These are phyloP conservation scores for Acanthoscelides obtectus DNA, from an alignment of 2,888 invertebrate species.

Conservation along the genomic window DNA sequence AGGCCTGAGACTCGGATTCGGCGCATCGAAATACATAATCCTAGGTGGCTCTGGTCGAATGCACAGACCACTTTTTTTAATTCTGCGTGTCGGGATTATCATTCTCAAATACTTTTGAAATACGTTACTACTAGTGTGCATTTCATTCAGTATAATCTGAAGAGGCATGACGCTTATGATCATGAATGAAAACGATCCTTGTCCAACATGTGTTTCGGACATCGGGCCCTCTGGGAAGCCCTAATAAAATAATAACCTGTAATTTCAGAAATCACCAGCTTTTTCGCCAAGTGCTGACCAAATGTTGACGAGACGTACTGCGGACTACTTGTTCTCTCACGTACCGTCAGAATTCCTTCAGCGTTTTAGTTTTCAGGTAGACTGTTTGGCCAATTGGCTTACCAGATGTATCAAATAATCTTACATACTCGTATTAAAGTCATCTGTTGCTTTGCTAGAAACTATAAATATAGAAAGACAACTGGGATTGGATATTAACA, in stretches of 20 bases:
- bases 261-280: not conserved
- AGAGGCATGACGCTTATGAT: not conserved
- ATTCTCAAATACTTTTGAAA: no score
- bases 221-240: not conserved
- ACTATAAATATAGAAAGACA: no score
- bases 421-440: not conserved
- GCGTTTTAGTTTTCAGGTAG: not conserved
- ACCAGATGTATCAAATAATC: not conserved
- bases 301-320: not conserved
- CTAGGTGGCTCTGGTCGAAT: no score
- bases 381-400: not conserved
- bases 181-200: not conserved
- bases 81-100: no score
- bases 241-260: not conserved
- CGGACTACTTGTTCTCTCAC: not conserved
- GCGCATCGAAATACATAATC: no score
- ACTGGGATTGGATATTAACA: no score
- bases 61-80: no score
- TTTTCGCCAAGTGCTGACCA: not conserved
- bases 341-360: not conserved
- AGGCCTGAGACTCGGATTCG: no score
- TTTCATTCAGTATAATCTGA: no score
- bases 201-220: not conserved
- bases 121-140: no score
- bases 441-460: not conserved